Evolutionary conservation across 64 coral and sea anemone species (phyloP).

Genomic region (Actinia equina): DNA sequence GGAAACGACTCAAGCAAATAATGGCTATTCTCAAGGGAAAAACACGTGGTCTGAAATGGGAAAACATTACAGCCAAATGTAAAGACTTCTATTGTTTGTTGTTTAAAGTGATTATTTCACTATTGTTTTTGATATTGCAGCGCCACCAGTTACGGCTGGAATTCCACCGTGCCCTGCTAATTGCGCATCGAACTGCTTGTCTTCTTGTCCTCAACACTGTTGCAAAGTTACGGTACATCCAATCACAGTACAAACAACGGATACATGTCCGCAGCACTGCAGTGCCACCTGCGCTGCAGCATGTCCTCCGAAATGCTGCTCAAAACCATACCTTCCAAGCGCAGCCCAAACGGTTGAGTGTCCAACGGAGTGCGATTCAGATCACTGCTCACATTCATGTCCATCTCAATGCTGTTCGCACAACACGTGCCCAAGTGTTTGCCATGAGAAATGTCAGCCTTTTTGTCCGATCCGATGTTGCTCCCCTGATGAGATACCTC

Average conservation of each 20-base stretch:
- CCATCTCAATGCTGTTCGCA: slow-evolving; percentile 3
- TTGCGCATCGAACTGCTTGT: slow-evolving; percentile 2
- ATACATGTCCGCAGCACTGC: slow-evolving; percentile 27
- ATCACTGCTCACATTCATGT: slow-evolving; percentile 12
- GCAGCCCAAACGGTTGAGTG: neutral
- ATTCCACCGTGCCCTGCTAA: slow-evolving; percentile 6
- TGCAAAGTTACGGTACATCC: slow-evolving; percentile 25
- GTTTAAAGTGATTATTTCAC: neutral
- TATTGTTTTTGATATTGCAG: neutral
- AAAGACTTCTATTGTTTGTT: too few relatives aligned
- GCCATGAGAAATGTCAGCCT: slow-evolving; percentile 16
- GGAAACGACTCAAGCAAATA: too few relatives aligned
- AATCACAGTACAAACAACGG: neutral
- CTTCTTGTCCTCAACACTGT: slow-evolving; percentile 37
- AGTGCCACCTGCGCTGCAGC: slow-evolving; percentile 16
- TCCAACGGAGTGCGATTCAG: neutral
- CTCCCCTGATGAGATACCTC: neutral
- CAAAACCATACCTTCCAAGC: neutral
- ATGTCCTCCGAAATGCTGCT: slow-evolving; percentile 27
- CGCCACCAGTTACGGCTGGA: neutral
- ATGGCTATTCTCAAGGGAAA: too few relatives aligned
- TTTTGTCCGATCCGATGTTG: neutral
- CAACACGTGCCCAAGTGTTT: neutral
- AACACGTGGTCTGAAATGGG: too few relatives aligned
- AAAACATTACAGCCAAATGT: too few relatives aligned